A percentile compares a stretch with the other conserved stretches of the same genome.
phyloP scores from a whole-genome alignment of 1,140 invertebrate genomes.

The Pogonognathellus flavescens region DNA sequence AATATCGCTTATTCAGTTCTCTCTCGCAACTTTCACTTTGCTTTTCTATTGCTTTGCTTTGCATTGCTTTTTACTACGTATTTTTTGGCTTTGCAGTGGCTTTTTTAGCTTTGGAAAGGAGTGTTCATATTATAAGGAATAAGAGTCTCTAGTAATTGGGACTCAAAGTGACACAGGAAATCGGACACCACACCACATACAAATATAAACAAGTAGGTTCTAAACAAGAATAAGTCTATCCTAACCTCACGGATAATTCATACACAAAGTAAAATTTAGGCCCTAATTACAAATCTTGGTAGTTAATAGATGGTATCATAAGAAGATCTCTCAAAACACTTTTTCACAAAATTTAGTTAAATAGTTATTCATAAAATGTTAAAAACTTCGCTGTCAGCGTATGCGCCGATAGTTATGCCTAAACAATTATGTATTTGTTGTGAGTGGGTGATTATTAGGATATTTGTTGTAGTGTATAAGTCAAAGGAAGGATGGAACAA shows the following conservation, averaged over 20 bases:
- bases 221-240: not conserved
- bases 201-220: not conserved
- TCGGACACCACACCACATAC: not conserved
- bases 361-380: not conserved
- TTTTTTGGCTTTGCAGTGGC: too few relatives aligned
- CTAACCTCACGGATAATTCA: not conserved
- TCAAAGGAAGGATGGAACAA: slow-evolving; percentile 37
- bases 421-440: not conserved
- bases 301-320: too few relatives aligned
- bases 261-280: too few relatives aligned
- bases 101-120: not conserved
- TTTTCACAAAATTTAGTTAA: not conserved
- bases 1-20: not conserved
- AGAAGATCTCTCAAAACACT: too few relatives aligned
- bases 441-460: too few relatives aligned
- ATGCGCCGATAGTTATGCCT: not conserved
- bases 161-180: not conserved
- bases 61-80: not conserved
- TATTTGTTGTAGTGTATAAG: not conserved
- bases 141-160: slow-evolving; percentile 7
- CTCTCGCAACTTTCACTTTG: not conserved
- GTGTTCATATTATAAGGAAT: not conserved
- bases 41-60: slow-evolving; percentile 26
- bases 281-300: too few relatives aligned
- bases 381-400: not conserved